These are phyloP conservation scores for Pollicipes pollicipes DNA, from an alignment of 1,140 invertebrate genomes.

Conservation along the genomic window DNA sequence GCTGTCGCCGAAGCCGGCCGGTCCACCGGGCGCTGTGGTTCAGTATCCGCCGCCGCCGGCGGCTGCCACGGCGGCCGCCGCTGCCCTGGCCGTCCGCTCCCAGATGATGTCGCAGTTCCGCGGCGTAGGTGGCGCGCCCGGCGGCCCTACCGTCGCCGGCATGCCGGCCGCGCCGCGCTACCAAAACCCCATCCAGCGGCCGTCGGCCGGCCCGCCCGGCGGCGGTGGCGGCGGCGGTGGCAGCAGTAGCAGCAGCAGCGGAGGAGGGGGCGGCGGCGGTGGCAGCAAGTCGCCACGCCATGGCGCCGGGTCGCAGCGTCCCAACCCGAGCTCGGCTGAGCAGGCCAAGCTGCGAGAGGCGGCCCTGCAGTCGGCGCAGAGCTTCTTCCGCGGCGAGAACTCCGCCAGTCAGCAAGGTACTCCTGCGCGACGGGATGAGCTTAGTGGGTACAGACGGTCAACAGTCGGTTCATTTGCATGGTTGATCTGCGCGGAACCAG, in stretches of 20 bases:
- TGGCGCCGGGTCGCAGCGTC: constrained; percentile 7
- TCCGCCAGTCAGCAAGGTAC: background rate
- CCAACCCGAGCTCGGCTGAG: constrained; percentile 21
- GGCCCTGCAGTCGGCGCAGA: constrained; percentile 23
- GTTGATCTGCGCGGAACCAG: too few relatives aligned
- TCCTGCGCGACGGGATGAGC: too few relatives aligned
- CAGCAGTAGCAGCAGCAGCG: too few relatives aligned
- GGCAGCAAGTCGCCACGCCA: background rate
- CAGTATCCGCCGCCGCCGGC: background rate
- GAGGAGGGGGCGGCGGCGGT: too few relatives aligned
- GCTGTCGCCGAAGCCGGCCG: background rate
- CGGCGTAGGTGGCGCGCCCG: background rate
- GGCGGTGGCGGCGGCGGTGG: too few relatives aligned
- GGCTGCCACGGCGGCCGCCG: background rate
- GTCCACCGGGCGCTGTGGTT: background rate
- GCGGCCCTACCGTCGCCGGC: background rate
- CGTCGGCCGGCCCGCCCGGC: background rate
- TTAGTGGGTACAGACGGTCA: too few relatives aligned
- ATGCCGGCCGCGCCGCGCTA: background rate
- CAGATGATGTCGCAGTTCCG: background rate
- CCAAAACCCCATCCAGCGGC: constrained; percentile 9
- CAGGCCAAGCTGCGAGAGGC: constrained; percentile 24
- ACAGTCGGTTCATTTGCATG: too few relatives aligned
- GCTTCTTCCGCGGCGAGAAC: constrained; percentile 20
- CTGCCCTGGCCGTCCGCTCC: background rate